These are phyloP conservation scores for Thamnophis elegans DNA, from an alignment of 2,797 vertebrate genomes.

Conservation along the genomic window DNA sequence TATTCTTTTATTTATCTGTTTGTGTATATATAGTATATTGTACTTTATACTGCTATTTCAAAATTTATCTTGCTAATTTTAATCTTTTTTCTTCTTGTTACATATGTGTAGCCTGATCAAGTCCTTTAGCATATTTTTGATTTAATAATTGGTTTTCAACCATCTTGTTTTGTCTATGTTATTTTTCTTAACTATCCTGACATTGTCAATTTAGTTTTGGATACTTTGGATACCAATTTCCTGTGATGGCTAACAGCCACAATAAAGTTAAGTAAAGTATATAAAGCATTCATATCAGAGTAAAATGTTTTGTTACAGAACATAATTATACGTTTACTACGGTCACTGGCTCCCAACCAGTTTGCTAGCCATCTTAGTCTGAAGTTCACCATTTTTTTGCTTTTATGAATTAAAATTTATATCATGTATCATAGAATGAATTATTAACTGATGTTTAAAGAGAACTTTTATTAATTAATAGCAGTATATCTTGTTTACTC, in stretches of 20 bases:
- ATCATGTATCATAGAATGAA: background rate
- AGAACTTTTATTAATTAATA: background rate
- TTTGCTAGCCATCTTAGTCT: background rate
- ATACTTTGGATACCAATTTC: background rate
- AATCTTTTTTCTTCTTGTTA: background rate
- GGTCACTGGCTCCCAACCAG: background rate
- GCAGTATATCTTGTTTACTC: background rate
- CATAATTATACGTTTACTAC: background rate
- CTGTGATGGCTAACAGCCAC: background rate
- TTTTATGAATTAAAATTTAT: conserved; percentile 17
- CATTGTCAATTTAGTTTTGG: background rate
- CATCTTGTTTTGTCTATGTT: background rate
- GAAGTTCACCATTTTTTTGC: background rate
- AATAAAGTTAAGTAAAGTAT: background rate
- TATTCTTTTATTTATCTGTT: background rate
- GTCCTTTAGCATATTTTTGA: background rate
- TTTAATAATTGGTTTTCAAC: background rate
- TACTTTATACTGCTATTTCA: background rate
- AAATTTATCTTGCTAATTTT: background rate
- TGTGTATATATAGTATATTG: background rate
- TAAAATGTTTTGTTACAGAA: background rate
- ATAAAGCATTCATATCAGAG: background rate
- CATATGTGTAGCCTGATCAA: background rate
- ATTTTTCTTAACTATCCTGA: background rate
- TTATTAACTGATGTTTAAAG: background rate